These are phyloP conservation scores for Panagrolaimus sp. DNA, from an alignment of 1,140 invertebrate genomes.

Conservation along the genomic window DNA sequence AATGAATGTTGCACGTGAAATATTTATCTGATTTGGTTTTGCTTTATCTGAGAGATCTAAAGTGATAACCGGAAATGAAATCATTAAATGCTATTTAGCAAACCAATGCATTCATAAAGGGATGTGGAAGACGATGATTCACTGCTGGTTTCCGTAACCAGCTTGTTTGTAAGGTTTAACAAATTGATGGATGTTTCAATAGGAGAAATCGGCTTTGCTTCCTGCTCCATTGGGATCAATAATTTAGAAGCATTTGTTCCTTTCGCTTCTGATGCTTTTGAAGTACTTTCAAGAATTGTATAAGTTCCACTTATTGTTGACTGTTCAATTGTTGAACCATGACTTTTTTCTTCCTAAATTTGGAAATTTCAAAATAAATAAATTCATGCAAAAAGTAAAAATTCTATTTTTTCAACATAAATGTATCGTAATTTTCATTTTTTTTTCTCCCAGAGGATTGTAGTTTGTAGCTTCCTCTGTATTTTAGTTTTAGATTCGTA, in stretches of 20 bases:
- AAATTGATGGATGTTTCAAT: background rate
- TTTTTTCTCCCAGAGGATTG: too few species aligned
- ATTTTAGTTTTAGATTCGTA: too few species aligned
- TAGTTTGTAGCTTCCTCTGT: too few species aligned
- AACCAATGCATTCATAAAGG: conserved; percentile 11
- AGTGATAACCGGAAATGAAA: background rate
- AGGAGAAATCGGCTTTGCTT: background rate
- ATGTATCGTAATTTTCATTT: too few species aligned
- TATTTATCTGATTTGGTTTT: background rate
- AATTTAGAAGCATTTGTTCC: conserved; percentile 9
- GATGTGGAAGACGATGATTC: background rate
- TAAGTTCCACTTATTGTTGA: conserved; percentile 10
- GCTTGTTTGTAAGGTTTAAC: background rate
- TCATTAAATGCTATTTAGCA: background rate
- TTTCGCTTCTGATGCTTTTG: conserved; percentile 2
- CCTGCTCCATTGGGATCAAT: background rate
- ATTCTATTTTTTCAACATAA: background rate
- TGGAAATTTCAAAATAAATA: background rate
- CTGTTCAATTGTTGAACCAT: conserved; percentile 8
- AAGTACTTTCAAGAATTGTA: conserved; percentile 8
- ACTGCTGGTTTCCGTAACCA: too few species aligned
- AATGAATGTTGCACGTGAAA: conserved; percentile 1
- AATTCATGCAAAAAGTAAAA: background rate
- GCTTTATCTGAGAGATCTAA: background rate
- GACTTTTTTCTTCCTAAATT: background rate